Evolutionary conservation across 2,888 invertebrate genomes (phyloP).

Genomic region (Polylopha cassiicola): DNA sequence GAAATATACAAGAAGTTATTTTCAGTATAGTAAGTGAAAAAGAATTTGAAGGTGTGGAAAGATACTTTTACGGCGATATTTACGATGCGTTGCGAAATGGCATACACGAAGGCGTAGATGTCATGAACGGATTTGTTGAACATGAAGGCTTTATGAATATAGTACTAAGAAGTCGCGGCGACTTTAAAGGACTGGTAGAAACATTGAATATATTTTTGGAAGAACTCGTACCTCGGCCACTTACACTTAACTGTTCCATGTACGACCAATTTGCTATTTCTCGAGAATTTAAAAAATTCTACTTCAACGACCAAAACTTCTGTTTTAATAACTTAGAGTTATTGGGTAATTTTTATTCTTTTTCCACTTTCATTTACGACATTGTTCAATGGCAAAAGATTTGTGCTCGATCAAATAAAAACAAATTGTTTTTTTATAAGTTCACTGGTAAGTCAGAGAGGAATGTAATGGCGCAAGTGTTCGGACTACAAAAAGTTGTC

Average conservation of each 20-base stretch:
- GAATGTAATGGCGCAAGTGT: slow-evolving; percentile 34
- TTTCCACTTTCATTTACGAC: slow-evolving; percentile 37
- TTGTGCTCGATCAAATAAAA: slow-evolving; percentile 30
- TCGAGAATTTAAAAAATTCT: slow-evolving; percentile 39
- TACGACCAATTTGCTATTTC: slow-evolving; percentile 40
- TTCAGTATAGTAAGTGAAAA: slow-evolving; percentile 19
- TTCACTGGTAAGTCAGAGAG: slow-evolving; percentile 46
- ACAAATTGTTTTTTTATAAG: slow-evolving; percentile 45
- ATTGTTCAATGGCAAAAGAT: slow-evolving; percentile 36
- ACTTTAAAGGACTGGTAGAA: slow-evolving; percentile 29
- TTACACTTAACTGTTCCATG: slow-evolving; percentile 34
- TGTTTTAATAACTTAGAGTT: slow-evolving; percentile 32
- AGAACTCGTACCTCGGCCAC: slow-evolving; percentile 39
- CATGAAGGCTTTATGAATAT: slow-evolving; percentile 78
- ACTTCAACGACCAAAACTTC: slow-evolving; percentile 34
- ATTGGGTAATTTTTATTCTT: slow-evolving; percentile 31
- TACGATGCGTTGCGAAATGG: slow-evolving; percentile 53
- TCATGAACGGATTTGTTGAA: slow-evolving; percentile 81
- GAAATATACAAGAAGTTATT: too few relatives aligned
- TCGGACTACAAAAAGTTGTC: slow-evolving; percentile 27
- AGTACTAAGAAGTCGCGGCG: slow-evolving; percentile 17
- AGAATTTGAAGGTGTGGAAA: slow-evolving; percentile 19
- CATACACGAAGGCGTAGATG: slow-evolving; percentile 63
- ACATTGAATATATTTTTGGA: slow-evolving; percentile 40
- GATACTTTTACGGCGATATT: slow-evolving; percentile 24